These are phyloP conservation scores for Agrypnia vestita DNA, from an alignment of 1,140 invertebrate species.

Conservation along the genomic window DNA sequence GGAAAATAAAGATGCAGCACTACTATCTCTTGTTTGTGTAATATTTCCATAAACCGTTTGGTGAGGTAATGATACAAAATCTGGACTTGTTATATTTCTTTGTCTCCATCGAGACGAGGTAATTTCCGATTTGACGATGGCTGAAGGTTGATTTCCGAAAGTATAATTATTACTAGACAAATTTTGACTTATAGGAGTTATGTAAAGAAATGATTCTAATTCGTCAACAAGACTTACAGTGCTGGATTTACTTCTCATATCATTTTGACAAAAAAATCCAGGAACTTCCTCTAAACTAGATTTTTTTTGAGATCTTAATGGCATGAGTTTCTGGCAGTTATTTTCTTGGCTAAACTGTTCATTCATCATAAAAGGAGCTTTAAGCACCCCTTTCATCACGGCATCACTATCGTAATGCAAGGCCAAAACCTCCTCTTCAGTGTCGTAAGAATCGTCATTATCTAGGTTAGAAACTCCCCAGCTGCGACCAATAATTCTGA, in stretches of 20 bases:
- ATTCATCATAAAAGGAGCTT: conserved; percentile 24
- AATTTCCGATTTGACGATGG: conserved; percentile 69
- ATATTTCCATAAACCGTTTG: conserved; percentile 10
- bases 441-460: conserved; percentile 64
- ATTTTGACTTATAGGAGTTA: conserved; percentile 46
- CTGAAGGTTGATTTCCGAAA: conserved; percentile 60
- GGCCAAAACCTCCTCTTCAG: conserved; percentile 70
- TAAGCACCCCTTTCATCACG: conserved; percentile 64
- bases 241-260: conserved; percentile 46
- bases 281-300: conserved; percentile 5
- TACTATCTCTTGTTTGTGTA: conserved; percentile 52
- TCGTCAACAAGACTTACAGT: conserved; percentile 46
- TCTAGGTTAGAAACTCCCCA: conserved; percentile 65
- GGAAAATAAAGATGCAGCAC: conserved; percentile 52
- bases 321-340: conserved; percentile 42
- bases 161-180: conserved; percentile 31
- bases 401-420: conserved; percentile 70
- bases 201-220: conserved; percentile 56
- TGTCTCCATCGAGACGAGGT: conserved; percentile 71
- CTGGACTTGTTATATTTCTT: conserved; percentile 60
- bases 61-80: conserved; percentile 52
- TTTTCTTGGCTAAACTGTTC: conserved; percentile 26
- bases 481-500: conserved; percentile 68
- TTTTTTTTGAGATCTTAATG: conserved; percentile 35
- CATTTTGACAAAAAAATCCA: conserved; percentile 22